Evolutionary conservation across 2,888 invertebrate genomes (phyloP), one percentile per base, ranked within the genome.

Genomic region (Drosophila differens): DNA sequence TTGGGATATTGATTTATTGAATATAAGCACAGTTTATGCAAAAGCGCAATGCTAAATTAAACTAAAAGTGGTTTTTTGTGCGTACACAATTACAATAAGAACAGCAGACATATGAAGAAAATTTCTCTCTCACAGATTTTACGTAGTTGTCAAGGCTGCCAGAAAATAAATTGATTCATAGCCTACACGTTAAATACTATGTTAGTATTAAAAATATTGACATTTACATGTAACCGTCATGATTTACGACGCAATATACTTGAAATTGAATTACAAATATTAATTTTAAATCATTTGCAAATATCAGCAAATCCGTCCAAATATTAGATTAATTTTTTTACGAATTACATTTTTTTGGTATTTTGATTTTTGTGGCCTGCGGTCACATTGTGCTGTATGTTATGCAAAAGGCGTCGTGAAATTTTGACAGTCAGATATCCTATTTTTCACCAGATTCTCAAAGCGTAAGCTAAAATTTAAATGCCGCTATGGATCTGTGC

Each of bases 371-470:
- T 35, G 4, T 7, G 28, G 10, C 6, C 28, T 52, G 4, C 62
- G 79, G 80, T 79, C 76, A 64, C 81, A 80, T 81, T 89, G 70
- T 70, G 69, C 76, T 86, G 88, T 62, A 47, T 90, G 83, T 91
- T 91, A 91, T 91, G 91, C 91, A 91, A 91, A 91, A 80, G 79
- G 74, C 81, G 80, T 81, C 83, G 81, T 86, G 82, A 89, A 80
- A 73, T 72, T 78, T 81, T 83, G 77, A 79, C 76, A 79, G 70
- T 39, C 60, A 52, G 58, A 70, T 76, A 69, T 54, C 35, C 44
- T 68, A 64, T 58, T 76, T 76, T 75, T 75, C 59, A 63, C 28
- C 37, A 19, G 52, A 68, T 70, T 69, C 47, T 62, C 51, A 37
- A 52, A 80, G 71, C 74, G 89, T 85, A 89, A 82, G 89, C 72